Evolutionary conservation across 2,113 vertebrate genomes (phyloP), one percentile per base, ranked within the genome.

Genomic region (Trichechus manatus): DNA sequence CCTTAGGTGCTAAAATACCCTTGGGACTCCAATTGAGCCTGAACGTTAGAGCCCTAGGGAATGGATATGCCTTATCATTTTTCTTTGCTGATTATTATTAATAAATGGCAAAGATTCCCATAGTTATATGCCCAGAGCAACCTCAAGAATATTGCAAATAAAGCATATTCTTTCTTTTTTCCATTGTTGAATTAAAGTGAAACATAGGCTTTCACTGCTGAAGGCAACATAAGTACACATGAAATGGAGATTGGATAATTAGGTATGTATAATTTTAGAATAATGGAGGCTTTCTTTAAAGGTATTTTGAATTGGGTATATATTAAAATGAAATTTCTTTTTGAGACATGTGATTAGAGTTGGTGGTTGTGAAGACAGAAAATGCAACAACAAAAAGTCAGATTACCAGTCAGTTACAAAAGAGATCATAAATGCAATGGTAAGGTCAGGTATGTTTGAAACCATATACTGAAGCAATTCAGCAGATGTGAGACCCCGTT

Each of bases 51-150:
- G 84, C 95, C 93, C 79, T 93, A 68, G 75, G 84, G 89, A 80
- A 82, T 85, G n/a, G 42, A 92, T 97, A 88, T 39, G 39, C 59
- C 92, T 94, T 95, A 94, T 93, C 93, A 93, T 61, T 96, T 95
- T 92, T 95, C 93, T 93, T 96, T 97, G 82, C 83, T 89, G 29
- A 93, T 97, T 95, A 97, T 95, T 94, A 83, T 87, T 97, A 97
- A 95, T 94, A 95, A 97, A 95, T 94, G 89, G 84, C 87, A 97
- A 92, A 91, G 83, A 70, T 22, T 93, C 87, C 64, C 79, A 9
- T 89, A 91, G 94, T 82, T 82, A 87, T 94, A 70, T 97, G 47
- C 89, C 87, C 68, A 95, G 27, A 94, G 83, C 56, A 89, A 97
- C 74, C 36, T 97, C 63, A 93, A 95, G 78, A 94, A 90, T 81